Evolutionary conservation across 2,113 vertebrate species (phyloP).

Genomic region (Arothron firmamentum): DNA sequence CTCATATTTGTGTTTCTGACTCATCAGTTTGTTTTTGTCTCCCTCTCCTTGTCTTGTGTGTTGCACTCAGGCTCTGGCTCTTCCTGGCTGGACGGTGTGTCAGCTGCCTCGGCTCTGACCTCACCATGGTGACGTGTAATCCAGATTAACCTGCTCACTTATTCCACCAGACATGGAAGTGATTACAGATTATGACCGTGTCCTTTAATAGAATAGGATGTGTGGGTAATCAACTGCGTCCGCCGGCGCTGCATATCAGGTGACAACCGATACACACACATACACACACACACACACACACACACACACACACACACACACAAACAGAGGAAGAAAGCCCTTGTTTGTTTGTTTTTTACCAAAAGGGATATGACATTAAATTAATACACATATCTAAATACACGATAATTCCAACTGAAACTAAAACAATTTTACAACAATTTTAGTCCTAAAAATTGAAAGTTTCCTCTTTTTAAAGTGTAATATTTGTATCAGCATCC

Average conservation of each 20-base stretch:
- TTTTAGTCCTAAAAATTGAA: no score
- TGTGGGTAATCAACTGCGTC: constrained; percentile 54
- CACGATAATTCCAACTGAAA: neutral
- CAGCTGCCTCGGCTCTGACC: constrained; percentile 48
- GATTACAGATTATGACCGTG: constrained; percentile 69
- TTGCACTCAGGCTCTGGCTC: constrained; percentile 8
- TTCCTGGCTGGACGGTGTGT: constrained; percentile 21
- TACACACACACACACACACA: constrained; percentile 9
- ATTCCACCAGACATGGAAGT: constrained; percentile 63
- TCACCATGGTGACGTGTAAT: constrained; percentile 64
- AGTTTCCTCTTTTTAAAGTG: no score
- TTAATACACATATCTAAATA: neutral
- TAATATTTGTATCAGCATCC: no score
- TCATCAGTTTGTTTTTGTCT: neutral
- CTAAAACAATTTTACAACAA: no score
- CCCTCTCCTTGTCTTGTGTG: neutral
- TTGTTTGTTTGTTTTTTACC: constrained; percentile 20
- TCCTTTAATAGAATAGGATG: constrained; percentile 63
- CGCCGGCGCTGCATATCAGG: constrained; percentile 34
- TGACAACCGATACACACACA: constrained; percentile 46
- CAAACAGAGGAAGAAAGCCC: constrained; percentile 1
- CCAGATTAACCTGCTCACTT: constrained; percentile 69
- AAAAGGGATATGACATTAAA: constrained; percentile 12
- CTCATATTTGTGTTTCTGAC: constrained; percentile 3
- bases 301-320: constrained; percentile 15